Base-by-base conservation (phyloP, 2,797 vertebrate species). In the Fratercula arctica region DNA sequence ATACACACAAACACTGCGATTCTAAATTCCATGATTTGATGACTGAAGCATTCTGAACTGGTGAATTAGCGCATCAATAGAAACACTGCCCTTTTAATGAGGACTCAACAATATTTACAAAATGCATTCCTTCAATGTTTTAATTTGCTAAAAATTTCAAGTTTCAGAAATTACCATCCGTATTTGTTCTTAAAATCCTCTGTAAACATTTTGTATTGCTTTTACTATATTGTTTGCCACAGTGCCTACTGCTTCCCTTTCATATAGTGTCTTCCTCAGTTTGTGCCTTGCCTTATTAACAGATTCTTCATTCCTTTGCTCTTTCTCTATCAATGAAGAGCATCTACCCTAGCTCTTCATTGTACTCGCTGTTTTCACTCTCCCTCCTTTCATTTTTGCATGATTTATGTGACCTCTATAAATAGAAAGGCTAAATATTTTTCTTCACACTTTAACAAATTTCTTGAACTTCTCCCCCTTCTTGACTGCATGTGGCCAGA, bases 1-100 rank as follows among this genome's bases (percentile, higher is more conserved):
- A 79, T 14, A 46, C 14, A 92, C 43, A 92, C 28, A 53, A 70
- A 70, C 87, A 84, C 7, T 69, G 80, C 72, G 85, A n/a, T 54
- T 57, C 56, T 61, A 77, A 88, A 63, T 76, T 88, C 85, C 76
- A 48, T 28, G 21, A 85, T 77, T 75, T 31, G 73, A 92, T 84
- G 87, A 89, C 53, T 28, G n/a, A 79, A 92, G 67, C 54, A 82
- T 92, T 92, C 89, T 85, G 60, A 94, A 80, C 56, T 68, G 45
- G 82, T 93, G 78, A 76, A 90, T 68, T 68, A 87, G 19, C 33
- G 25, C 39, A 77, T 16, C 64, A 93, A 10, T 72, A 66, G 85
- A 92, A 90, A 43, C 33, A 46, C 31, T 61, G 35, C 45, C 35
- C 50, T 56, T 79, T 94, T 80, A 60, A 94, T 24, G 45, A 89